Percentiles rank a stretch among this genome's conserved stretches.
These are phyloP conservation scores for Pristionchus japonicus DNA, from an alignment of 2,888 invertebrate species.

Conservation along the genomic window DNA sequence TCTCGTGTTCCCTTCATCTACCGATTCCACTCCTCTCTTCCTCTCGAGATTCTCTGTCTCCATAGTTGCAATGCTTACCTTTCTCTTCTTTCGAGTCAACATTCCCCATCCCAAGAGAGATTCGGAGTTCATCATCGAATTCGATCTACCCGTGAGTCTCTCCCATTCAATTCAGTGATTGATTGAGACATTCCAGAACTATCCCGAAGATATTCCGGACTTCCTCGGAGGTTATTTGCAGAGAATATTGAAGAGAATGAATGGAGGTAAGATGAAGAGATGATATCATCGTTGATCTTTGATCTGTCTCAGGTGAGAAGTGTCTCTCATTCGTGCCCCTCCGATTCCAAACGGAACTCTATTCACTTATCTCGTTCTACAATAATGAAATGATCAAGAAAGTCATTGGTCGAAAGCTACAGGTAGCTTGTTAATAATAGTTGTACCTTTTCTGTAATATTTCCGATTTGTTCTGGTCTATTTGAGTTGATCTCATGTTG, in stretches of 20 bases:
- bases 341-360: not conserved
- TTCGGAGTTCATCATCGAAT: not conserved
- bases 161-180: not conserved
- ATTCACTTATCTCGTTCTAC: not conserved
- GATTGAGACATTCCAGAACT: not conserved
- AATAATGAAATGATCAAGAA: conserved; percentile 11
- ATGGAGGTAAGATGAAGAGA: not conserved
- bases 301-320: not conserved
- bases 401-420: not conserved
- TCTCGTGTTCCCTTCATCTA: not conserved
- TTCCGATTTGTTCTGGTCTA: not conserved
- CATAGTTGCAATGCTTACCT: not conserved
- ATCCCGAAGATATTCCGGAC: conserved; percentile 28
- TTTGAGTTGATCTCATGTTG: not conserved
- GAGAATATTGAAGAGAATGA: not conserved
- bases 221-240: not conserved
- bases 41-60: conserved; percentile 45
- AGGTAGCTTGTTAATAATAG: not conserved
- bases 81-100: conserved; percentile 20
- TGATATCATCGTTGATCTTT: not conserved
- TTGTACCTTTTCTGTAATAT: no score
- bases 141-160: not conserved
- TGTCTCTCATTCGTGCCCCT: conserved; percentile 28
- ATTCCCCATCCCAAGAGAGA: not conserved
- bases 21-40: not conserved